Percentiles rank a stretch among this genome's conserved stretches.
phyloP scores from a whole-genome alignment of 2,797 vertebrate genomes.

The Rachycentron canadum region DNA sequence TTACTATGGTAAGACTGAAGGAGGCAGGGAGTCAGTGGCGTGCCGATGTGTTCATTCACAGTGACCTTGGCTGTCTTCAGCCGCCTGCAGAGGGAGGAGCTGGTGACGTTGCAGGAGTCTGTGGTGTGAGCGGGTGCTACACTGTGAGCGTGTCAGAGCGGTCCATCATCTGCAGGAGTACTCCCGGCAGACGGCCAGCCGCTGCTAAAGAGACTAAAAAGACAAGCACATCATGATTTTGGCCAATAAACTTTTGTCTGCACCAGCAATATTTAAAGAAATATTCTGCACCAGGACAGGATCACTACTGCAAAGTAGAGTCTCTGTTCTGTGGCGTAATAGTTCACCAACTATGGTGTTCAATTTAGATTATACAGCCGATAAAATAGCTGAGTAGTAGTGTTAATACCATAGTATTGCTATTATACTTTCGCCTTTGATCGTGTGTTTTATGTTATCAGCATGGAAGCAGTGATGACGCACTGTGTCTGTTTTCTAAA shows the following conservation, averaged over 20 bases:
- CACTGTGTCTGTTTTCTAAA: neutral
- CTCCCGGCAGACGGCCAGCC: constrained; percentile 12
- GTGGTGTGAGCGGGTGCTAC: constrained; percentile 5
- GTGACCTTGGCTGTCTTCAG: constrained; percentile 54
- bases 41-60: constrained; percentile 19
- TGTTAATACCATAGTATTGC: no score
- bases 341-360: no score
- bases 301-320: neutral
- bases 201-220: neutral
- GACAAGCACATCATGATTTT: neutral
- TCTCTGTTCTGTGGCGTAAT: no score
- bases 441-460: neutral
- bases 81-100: constrained; percentile 18
- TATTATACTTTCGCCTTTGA: no score
- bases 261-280: neutral
- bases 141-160: constrained; percentile 5
- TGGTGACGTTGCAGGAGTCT: constrained; percentile 6
- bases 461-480: neutral
- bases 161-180: constrained; percentile 52
- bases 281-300: neutral
- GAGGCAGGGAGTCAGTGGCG: neutral
- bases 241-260: neutral
- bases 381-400: no score
- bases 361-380: no score
- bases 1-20: neutral